Conservation (phyloP, 2,888 invertebrate genomes). For the Pycnomerus fuliginosus region DNA sequence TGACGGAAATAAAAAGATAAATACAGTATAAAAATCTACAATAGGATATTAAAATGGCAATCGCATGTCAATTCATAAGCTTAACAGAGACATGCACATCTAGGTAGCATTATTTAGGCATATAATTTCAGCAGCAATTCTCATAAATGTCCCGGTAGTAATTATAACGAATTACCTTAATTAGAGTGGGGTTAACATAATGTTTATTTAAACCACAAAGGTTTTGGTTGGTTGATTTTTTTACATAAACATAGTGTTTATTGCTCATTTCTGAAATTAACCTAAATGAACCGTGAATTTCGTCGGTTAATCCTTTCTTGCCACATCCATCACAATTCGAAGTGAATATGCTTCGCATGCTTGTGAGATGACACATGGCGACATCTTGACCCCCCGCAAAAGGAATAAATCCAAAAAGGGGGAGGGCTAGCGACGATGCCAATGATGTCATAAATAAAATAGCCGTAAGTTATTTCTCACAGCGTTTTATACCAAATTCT, state of each 20-base stretch:
- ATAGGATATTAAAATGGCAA: conserved; percentile 38
- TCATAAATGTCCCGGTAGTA: conserved; percentile 45
- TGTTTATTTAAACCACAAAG: conserved; percentile 36
- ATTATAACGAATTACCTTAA: conserved; percentile 39
- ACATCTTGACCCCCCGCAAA: conserved; percentile 26
- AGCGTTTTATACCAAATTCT: too few relatives aligned
- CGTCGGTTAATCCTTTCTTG: conserved; percentile 9
- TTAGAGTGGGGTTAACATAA: conserved; percentile 31
- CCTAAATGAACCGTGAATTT: conserved; percentile 31
- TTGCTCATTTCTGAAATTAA: conserved; percentile 35
- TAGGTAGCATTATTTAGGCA: conserved; percentile 41
- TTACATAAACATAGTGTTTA: conserved; percentile 36
- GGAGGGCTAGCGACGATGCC: conserved; percentile 20
- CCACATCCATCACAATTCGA: not conserved
- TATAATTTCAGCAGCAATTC: conserved; percentile 43
- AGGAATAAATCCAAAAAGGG: conserved; percentile 24
- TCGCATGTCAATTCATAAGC: conserved; percentile 40
- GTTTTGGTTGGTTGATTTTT: conserved; percentile 35
- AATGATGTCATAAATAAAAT: conserved; percentile 21
- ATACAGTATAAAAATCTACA: too few relatives aligned
- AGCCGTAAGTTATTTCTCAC: conserved; percentile 20
- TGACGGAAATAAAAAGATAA: too few relatives aligned
- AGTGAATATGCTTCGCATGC: conserved; percentile 17
- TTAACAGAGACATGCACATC: conserved; percentile 45
- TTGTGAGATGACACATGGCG: conserved; percentile 19